phyloP scores from a whole-genome alignment of 2,797 vertebrate species.

The Hapalemur alaotrensis region DNA sequence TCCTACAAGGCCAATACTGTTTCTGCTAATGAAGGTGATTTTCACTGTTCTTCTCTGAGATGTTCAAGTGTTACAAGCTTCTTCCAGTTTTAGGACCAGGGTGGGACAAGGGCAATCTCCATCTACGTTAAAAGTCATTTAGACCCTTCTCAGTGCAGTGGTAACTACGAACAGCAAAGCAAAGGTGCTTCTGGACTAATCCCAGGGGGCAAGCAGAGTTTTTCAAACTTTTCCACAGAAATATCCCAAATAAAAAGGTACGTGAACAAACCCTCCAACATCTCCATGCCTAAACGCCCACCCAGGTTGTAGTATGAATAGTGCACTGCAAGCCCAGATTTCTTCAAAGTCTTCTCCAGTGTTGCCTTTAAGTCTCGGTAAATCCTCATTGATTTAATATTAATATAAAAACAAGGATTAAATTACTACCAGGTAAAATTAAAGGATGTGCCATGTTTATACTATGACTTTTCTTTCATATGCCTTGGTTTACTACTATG shows the following conservation, averaged over 20 bases:
- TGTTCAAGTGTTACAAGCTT: neutral
- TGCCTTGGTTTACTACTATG: neutral
- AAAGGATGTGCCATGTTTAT: neutral
- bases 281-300: neutral
- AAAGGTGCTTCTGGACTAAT: neutral
- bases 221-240: neutral
- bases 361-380: neutral
- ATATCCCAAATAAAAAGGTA: neutral
- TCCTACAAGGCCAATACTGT: neutral
- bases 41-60: neutral
- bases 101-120: neutral
- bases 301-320: rapidly evolving
- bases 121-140: neutral
- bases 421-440: neutral
- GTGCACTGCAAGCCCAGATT: neutral
- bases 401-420: conserved; percentile 3
- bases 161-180: neutral
- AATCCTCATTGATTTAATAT: neutral
- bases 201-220: neutral
- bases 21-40: neutral
- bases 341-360: neutral
- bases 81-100: neutral
- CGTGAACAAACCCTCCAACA: neutral
- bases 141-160: neutral
- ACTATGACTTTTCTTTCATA: neutral